phyloP scores from a whole-genome alignment of 2,113 vertebrate genomes.

The Spea bombifrons region DNA sequence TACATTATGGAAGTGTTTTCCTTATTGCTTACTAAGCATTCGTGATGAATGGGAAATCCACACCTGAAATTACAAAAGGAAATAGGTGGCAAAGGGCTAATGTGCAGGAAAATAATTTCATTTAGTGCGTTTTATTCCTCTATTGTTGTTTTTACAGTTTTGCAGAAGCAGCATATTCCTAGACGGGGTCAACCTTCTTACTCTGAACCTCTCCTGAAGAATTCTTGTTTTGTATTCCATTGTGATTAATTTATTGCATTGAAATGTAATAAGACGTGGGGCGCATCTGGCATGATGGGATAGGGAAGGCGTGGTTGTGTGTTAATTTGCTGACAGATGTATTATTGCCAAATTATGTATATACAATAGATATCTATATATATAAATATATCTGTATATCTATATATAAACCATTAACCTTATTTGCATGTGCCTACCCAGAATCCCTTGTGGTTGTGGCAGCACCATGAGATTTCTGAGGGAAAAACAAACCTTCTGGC shows the following conservation, averaged over 20 bases:
- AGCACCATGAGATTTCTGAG: too few species aligned
- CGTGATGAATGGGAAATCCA: not conserved
- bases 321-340: not conserved
- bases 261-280: not conserved
- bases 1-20: not conserved
- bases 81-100: not conserved
- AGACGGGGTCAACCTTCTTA: not conserved
- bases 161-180: conserved; percentile 20
- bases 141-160: conserved; percentile 19
- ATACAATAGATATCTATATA: too few species aligned
- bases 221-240: not conserved
- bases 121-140: conserved; percentile 8
- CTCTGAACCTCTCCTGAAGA: not conserved
- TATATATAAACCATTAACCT: too few species aligned
- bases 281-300: not conserved
- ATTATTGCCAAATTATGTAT: not conserved
- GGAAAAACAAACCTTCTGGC: too few species aligned
- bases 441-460: too few species aligned
- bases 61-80: conserved; percentile 39
- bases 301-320: not conserved
- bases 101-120: conserved; percentile 23
- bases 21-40: conserved; percentile 21
- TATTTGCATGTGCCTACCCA: too few species aligned
- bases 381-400: too few species aligned
- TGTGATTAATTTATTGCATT: not conserved